These are phyloP conservation scores for Anguilla obscura DNA, from an alignment of 2,797 vertebrate species.

Conservation along the genomic window DNA sequence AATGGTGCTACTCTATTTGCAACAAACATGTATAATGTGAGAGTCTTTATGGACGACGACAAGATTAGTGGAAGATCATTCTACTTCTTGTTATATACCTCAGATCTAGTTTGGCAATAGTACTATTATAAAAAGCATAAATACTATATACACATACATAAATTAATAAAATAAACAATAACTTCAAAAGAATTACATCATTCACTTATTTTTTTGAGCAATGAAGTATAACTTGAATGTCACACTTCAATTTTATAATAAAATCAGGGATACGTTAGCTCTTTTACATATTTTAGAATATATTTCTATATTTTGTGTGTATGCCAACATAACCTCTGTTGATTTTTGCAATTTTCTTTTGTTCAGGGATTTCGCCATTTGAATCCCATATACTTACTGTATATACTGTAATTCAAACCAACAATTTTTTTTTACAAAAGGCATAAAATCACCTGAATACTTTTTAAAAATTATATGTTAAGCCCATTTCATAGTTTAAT, in stretches of 20 bases:
- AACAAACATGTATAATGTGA: slow-evolving; percentile 88
- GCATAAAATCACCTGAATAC: slow-evolving; percentile 56
- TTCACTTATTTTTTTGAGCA: slow-evolving; percentile 73
- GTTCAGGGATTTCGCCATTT: slow-evolving; percentile 76
- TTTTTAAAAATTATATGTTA: slow-evolving; percentile 74
- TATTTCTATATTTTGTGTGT: slow-evolving; percentile 68
- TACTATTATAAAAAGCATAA: slow-evolving; percentile 76
- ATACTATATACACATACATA: slow-evolving; percentile 68
- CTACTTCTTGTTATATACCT: slow-evolving; percentile 98
- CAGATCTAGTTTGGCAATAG: slow-evolving; percentile 98
- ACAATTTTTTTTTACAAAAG: slow-evolving; percentile 77
- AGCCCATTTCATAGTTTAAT: slow-evolving; percentile 69
- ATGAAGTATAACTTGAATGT: slow-evolving; percentile 93
- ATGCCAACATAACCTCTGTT: slow-evolving; percentile 77
- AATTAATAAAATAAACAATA: slow-evolving; percentile 52
- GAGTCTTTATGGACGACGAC: slow-evolving; percentile 76
- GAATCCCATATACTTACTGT: slow-evolving; percentile 75
- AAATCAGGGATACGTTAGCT: slow-evolving; percentile 97
- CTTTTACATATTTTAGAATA: slow-evolving; percentile 32
- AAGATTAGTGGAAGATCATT: slow-evolving; percentile 87
- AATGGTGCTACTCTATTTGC: slow-evolving; percentile 95
- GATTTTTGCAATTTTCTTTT: slow-evolving; percentile 68
- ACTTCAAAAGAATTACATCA: slow-evolving; percentile 62
- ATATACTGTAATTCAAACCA: slow-evolving; percentile 66
- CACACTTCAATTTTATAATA: slow-evolving; percentile 78